These are phyloP conservation scores for Rutilus rutilus DNA, from an alignment of 2,113 vertebrate genomes.

Conservation along the genomic window DNA sequence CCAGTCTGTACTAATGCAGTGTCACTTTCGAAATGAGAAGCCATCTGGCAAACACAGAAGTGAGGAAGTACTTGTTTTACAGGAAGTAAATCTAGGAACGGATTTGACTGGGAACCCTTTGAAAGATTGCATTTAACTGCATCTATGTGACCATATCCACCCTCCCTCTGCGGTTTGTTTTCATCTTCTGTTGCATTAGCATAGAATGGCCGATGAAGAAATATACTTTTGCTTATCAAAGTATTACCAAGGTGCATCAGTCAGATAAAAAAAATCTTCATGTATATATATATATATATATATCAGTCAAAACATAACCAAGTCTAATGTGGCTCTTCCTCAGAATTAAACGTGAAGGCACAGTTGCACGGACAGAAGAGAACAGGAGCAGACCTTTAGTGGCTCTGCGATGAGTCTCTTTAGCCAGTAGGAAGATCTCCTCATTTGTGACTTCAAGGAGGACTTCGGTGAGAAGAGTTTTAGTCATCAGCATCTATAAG, in stretches of 20 bases:
- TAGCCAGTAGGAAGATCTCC: slow-evolving; percentile 92
- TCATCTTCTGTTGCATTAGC: slow-evolving; percentile 72
- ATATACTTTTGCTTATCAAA: slow-evolving; percentile 31
- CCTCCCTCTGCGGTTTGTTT: slow-evolving; percentile 48
- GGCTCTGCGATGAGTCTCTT: slow-evolving; percentile 94
- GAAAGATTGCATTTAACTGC: slow-evolving; percentile 27
- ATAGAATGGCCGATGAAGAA: slow-evolving; percentile 69
- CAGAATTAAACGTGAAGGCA: slow-evolving; percentile 61
- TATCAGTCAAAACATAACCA: slow-evolving; percentile 30
- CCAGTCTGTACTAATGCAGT: slow-evolving; percentile 76
- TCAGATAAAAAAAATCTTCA: slow-evolving; percentile 14
- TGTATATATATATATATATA: not conserved
- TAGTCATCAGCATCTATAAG: slow-evolving; percentile 91
- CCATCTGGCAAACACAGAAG: slow-evolving; percentile 43
- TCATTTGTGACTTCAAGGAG: slow-evolving; percentile 97
- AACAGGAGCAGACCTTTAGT: slow-evolving; percentile 88
- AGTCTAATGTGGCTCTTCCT: slow-evolving; percentile 53
- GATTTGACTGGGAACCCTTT: slow-evolving; percentile 51
- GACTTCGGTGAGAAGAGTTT: slow-evolving; percentile 96
- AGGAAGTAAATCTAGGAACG: slow-evolving; percentile 54
- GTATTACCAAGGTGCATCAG: slow-evolving; percentile 33
- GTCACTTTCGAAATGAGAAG: slow-evolving; percentile 58
- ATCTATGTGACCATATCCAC: slow-evolving; percentile 22
- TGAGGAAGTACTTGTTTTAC: slow-evolving; percentile 50
- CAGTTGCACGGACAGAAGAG: slow-evolving; percentile 60